A percentile compares a stretch with the other conserved stretches of the same genome.
Conservation (phyloP, 2,888 invertebrate species). For the Nomada ferruginata region DNA sequence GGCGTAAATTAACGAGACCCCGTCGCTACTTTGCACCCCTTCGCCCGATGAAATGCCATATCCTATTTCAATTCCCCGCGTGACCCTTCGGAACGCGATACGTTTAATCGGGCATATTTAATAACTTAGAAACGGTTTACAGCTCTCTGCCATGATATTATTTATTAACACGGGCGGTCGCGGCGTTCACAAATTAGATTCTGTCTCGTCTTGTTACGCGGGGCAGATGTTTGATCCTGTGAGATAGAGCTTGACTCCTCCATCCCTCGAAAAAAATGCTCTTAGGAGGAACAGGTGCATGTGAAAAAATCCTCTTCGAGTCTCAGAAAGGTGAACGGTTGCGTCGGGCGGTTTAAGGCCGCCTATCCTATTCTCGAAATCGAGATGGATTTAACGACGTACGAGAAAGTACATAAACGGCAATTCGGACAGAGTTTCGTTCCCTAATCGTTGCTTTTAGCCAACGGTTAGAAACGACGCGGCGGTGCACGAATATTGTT, state of each 20-base stretch:
- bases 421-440: background rate
- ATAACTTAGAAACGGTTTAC: conserved; percentile 31
- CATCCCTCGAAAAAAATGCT: conserved; percentile 67
- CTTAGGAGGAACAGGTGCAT: conserved; percentile 66
- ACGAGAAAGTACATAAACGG: conserved; percentile 8
- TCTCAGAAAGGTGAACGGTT: conserved; percentile 55
- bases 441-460: background rate
- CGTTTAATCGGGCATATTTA: background rate
- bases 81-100: background rate
- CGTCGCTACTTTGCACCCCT: background rate
- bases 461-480: background rate
- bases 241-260: conserved; percentile 63
- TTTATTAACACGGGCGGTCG: conserved; percentile 19
- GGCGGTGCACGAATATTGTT: background rate
- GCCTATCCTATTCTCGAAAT: conserved; percentile 25
- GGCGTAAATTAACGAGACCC: too few relatives aligned
- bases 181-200: conserved; percentile 56
- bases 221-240: conserved; percentile 71
- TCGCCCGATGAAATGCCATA: background rate
- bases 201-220: conserved; percentile 59
- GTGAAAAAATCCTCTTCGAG: conserved; percentile 67
- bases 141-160: conserved; percentile 8
- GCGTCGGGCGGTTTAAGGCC: conserved; percentile 38
- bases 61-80: conserved; percentile 1
- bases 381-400: conserved; percentile 45